Evolutionary conservation across 2,888 invertebrate species (phyloP).

Genomic region (Epinotia nisella): DNA sequence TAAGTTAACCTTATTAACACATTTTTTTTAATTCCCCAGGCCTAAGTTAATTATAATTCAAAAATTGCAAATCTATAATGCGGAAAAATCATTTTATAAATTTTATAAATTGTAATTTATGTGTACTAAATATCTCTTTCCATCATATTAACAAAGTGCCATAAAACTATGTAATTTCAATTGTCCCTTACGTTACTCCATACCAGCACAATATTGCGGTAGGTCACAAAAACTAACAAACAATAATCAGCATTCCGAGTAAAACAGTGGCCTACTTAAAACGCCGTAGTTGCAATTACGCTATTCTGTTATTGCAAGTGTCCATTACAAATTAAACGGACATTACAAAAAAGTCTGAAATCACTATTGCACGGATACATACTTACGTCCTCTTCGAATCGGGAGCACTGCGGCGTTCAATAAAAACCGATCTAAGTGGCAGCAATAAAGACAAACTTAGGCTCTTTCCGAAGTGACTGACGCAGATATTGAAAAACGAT

Average conservation of each 20-base stretch:
- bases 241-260: constrained; percentile 38
- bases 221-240: constrained; percentile 39
- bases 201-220: constrained; percentile 27
- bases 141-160: background rate
- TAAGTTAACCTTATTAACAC: no score
- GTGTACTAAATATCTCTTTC: background rate
- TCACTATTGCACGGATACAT: background rate
- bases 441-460: background rate
- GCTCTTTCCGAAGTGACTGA: constrained; percentile 13
- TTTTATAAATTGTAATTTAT: no score
- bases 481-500: constrained; percentile 65
- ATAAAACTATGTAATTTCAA: background rate
- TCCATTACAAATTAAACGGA: constrained; percentile 24
- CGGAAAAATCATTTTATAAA: no score
- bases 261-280: constrained; percentile 36
- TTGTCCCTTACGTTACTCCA: background rate
- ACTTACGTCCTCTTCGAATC: background rate
- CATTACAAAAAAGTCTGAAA: constrained; percentile 1
- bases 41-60: no score
- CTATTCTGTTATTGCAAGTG: constrained; percentile 29
- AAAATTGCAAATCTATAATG: no score
- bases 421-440: background rate
- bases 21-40: no score
- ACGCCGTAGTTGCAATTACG: constrained; percentile 27
- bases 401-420: background rate